Percentiles rank a stretch among this genome's conserved stretches.
These are phyloP conservation scores for Spheniscus humboldti DNA, from an alignment of 2,797 vertebrate species.

Conservation along the genomic window DNA sequence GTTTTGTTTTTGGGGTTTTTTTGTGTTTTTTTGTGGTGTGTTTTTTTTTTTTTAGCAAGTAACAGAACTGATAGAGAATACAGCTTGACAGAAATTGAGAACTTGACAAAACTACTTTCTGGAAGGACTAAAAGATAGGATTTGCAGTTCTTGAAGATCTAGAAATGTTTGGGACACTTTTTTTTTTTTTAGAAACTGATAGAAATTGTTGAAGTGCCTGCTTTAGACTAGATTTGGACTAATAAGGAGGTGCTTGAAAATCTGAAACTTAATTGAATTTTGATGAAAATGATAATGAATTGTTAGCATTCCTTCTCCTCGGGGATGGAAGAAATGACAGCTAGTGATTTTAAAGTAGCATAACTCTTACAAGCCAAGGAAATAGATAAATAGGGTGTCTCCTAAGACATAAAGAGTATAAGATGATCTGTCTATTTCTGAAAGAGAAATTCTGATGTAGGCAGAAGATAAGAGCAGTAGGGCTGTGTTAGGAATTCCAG, in stretches of 20 bases:
- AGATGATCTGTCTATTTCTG: neutral
- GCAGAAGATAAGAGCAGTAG: neutral
- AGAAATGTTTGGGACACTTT: neutral
- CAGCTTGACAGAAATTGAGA: neutral
- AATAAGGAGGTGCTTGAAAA: neutral
- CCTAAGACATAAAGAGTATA: neutral
- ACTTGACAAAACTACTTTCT: neutral
- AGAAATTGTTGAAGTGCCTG: neutral
- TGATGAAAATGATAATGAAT: neutral
- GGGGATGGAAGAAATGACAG: neutral
- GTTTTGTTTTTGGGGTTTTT: neutral
- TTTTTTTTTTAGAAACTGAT: neutral
- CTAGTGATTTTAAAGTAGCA: neutral
- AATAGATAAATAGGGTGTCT: neutral
- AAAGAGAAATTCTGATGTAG: neutral
- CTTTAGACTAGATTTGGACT: neutral
- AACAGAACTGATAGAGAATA: neutral
- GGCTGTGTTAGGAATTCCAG: neutral
- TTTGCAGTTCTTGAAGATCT: neutral
- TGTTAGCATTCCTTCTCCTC: neutral
- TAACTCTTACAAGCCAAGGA: neutral
- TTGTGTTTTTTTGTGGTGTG: neutral
- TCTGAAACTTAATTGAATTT: neutral
- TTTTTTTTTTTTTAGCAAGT: neutral
- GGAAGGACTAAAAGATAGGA: neutral